These are phyloP conservation scores for Tamias sibiricus DNA, from an alignment of 2,113 vertebrate genomes.

Conservation along the genomic window DNA sequence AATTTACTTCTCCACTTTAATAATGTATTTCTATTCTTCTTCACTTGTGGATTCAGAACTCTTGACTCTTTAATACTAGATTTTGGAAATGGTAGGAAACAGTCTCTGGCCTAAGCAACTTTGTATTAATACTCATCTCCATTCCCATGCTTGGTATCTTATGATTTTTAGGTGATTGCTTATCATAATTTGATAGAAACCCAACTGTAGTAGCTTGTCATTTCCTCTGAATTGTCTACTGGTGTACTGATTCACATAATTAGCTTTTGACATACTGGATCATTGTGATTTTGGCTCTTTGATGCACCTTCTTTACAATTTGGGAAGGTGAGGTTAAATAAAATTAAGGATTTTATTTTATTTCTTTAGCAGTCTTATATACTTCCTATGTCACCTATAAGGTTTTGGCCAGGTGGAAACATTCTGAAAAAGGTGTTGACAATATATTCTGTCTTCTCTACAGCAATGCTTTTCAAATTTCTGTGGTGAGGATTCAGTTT, in stretches of 20 bases:
- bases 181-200: neutral
- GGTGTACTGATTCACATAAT: neutral
- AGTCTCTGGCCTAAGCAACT: neutral
- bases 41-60: neutral
- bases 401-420: neutral
- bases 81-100: neutral
- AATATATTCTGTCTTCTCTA: neutral
- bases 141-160: neutral
- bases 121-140: neutral
- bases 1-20: conserved; percentile 25
- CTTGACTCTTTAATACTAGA: neutral
- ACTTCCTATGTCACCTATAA: neutral
- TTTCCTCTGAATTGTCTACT: neutral
- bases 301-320: neutral
- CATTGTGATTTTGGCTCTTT: neutral
- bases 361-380: neutral
- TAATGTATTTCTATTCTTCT: neutral
- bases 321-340: neutral
- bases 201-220: neutral
- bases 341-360: neutral
- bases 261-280: neutral
- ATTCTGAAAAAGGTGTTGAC: neutral
- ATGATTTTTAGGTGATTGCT: neutral
- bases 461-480: neutral
- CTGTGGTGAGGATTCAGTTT: neutral